A percentile compares a stretch with the other conserved stretches of the same genome.
Conservation (phyloP, 2,113 vertebrate genomes). For the Oostethus manadensis region DNA sequence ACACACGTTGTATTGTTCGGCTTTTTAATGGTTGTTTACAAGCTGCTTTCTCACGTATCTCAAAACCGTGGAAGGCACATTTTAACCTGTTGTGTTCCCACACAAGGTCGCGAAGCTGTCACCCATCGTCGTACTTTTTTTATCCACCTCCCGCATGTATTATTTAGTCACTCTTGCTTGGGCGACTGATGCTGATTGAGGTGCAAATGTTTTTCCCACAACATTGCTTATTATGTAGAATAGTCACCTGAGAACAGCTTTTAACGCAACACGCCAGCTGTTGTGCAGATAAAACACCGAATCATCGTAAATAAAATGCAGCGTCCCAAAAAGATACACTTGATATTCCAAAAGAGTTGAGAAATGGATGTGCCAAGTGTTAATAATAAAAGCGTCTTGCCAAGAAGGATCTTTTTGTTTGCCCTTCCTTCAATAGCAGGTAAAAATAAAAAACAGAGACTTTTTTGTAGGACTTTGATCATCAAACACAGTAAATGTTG, state of each 20-base stretch:
- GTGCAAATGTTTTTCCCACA: slow-evolving; percentile 10
- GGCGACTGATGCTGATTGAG: not conserved
- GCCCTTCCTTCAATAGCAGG: too few species aligned
- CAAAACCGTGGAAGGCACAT: not conserved
- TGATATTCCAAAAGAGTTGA: too few species aligned
- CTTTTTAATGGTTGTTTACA: slow-evolving; percentile 11
- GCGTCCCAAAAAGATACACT: not conserved
- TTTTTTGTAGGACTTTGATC: too few species aligned
- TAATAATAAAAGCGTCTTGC: too few species aligned
- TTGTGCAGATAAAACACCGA: not conserved
- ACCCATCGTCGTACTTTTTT: not conserved
- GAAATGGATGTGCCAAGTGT: too few species aligned
- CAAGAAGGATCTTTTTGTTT: too few species aligned
- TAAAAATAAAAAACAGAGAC: too few species aligned
- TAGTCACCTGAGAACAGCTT: not conserved
- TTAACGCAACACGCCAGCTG: not conserved
- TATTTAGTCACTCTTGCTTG: not conserved
- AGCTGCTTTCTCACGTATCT: not conserved
- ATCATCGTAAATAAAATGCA: not conserved
- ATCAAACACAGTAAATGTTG: too few species aligned
- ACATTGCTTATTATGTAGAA: not conserved
- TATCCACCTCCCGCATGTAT: not conserved
- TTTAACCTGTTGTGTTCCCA: slow-evolving; percentile 4
- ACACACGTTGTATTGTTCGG: not conserved
- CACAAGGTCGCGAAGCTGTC: slow-evolving; percentile 3